These are phyloP conservation scores for Euglossa dilemma DNA, from an alignment of 1,140 invertebrate genomes.

Conservation along the genomic window DNA sequence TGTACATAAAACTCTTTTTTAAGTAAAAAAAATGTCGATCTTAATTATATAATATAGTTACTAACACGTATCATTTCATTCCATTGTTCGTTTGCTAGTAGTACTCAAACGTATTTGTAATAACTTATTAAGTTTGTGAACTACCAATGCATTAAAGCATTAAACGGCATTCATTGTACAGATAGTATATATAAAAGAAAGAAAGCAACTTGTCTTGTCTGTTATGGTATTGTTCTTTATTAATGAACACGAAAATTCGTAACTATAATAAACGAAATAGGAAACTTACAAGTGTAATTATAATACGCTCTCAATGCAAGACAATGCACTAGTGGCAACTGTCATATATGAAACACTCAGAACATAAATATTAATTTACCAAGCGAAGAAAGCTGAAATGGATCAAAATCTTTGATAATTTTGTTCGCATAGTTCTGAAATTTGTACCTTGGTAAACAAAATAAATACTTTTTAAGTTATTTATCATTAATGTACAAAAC, in stretches of 20 bases:
- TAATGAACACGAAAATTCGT: neutral
- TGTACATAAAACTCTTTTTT: constrained; percentile 37
- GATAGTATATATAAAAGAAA: constrained; percentile 12
- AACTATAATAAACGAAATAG: neutral
- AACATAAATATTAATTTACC: constrained; percentile 38
- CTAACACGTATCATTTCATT: constrained; percentile 47
- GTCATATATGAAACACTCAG: constrained; percentile 37
- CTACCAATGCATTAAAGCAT: constrained; percentile 3
- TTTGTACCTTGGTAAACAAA: constrained; percentile 64
- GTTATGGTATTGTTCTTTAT: constrained; percentile 5
- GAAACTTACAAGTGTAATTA: neutral
- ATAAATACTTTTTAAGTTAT: constrained; percentile 75
- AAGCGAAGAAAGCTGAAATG: constrained; percentile 30
- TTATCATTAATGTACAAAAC: constrained; percentile 75
- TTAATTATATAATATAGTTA: constrained; percentile 36
- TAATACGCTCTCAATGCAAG: constrained; percentile 59
- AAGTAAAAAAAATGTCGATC: constrained; percentile 10
- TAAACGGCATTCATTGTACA: constrained; percentile 33
- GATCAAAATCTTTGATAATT: constrained; percentile 47
- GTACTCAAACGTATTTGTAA: constrained; percentile 15
- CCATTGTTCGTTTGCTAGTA: constrained; percentile 45
- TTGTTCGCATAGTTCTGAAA: constrained; percentile 57
- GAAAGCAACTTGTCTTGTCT: neutral
- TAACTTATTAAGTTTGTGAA: constrained; percentile 27
- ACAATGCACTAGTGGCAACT: constrained; percentile 63